Conservation (phyloP, 2,797 vertebrate genomes). For the Corythornis leucogaster region DNA sequence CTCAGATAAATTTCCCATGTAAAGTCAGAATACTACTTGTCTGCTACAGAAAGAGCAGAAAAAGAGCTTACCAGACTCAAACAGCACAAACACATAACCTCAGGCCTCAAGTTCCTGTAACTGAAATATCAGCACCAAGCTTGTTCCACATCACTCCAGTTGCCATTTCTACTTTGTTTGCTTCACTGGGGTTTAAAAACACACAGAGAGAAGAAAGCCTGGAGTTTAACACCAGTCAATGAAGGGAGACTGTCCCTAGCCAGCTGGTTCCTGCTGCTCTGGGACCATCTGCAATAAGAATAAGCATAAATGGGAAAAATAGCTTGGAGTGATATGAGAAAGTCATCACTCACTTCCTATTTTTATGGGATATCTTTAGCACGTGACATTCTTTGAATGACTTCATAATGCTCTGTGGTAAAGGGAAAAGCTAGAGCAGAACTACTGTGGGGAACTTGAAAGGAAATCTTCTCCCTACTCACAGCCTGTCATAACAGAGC, state of each 20-base stretch:
- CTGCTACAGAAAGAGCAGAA: not conserved
- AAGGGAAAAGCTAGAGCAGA: not conserved
- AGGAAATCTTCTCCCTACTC: slow-evolving; percentile 14
- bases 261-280: not conserved
- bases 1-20: slow-evolving; percentile 26
- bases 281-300: not conserved
- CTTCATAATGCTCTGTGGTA: not conserved
- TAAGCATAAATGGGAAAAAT: not conserved
- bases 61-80: not conserved
- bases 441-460: not conserved
- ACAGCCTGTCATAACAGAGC: not conserved
- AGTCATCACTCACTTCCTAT: slow-evolving; percentile 10
- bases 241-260: not conserved
- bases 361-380: slow-evolving; percentile 26
- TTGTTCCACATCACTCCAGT: not conserved
- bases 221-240: not conserved
- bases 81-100: not conserved
- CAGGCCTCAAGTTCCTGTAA: not conserved
- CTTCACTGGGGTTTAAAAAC: not conserved
- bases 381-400: slow-evolving; percentile 28
- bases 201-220: not conserved
- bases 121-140: not conserved
- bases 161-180: not conserved
- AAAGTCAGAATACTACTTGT: slow-evolving; percentile 15
- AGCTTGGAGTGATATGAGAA: not conserved